Percentiles rank a stretch among this genome's conserved stretches.
phyloP scores from a whole-genome alignment of 2,888 invertebrate genomes.

The Drosophila colorata region DNA sequence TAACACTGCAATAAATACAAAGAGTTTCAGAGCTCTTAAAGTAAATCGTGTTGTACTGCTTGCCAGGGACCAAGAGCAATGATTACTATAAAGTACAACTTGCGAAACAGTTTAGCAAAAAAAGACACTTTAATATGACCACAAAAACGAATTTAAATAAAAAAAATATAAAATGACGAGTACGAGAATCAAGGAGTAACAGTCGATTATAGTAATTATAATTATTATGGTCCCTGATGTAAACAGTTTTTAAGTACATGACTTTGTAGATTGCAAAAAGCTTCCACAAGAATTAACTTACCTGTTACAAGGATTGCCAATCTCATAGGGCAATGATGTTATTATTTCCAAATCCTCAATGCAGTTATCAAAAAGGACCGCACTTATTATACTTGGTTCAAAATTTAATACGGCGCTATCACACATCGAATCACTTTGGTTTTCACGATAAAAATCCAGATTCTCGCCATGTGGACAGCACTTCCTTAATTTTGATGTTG shows the following conservation, averaged over 20 bases:
- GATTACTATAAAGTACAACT: not conserved
- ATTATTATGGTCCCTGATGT: not conserved
- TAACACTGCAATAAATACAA: constrained; percentile 54
- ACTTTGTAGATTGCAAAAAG: not conserved
- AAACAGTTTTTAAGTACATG: not conserved
- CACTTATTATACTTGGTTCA: constrained; percentile 75
- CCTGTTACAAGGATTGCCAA: constrained; percentile 84
- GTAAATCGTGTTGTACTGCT: constrained; percentile 8
- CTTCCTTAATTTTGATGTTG: constrained; percentile 85
- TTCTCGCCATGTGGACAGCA: constrained; percentile 84
- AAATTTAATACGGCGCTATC: constrained; percentile 57
- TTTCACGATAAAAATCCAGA: constrained; percentile 72
- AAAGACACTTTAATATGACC: not conserved
- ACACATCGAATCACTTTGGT: constrained; percentile 75
- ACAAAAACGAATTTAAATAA: not conserved
- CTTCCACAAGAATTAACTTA: constrained; percentile 48
- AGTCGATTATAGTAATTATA: not conserved
- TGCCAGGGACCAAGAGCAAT: constrained; percentile 1
- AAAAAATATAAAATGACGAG: too few relatives aligned
- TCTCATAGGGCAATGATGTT: constrained; percentile 72
- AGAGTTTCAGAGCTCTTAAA: constrained; percentile 34
- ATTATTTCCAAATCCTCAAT: constrained; percentile 83
- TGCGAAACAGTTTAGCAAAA: too few relatives aligned
- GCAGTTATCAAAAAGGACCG: constrained; percentile 83
- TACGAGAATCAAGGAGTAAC: too few relatives aligned